Conservation (phyloP, 2,797 vertebrate genomes). For the Melanotaenia boesemani region DNA sequence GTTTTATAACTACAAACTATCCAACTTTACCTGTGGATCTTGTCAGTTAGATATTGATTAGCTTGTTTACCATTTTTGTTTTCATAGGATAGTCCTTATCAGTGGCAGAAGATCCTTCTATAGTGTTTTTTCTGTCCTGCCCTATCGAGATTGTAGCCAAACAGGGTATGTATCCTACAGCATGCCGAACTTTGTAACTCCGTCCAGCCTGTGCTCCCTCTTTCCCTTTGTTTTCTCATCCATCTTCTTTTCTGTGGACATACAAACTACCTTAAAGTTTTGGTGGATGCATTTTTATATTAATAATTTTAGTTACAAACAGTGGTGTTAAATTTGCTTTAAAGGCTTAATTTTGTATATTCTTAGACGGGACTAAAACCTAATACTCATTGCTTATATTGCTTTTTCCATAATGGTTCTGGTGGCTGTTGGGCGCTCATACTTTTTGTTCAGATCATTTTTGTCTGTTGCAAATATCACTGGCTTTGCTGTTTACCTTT, state of each 20-base stretch:
- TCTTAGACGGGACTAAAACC: slow-evolving; percentile 8
- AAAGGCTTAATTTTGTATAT: slow-evolving; percentile 13
- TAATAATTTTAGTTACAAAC: slow-evolving; percentile 19
- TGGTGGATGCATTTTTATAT: slow-evolving; percentile 70
- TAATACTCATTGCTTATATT: slow-evolving; percentile 61
- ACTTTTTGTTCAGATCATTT: slow-evolving; percentile 51
- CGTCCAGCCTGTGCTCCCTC: slow-evolving; percentile 69
- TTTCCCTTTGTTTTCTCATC: slow-evolving; percentile 59
- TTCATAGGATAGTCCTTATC: slow-evolving; percentile 99
- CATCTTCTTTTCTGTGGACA: slow-evolving; percentile 61
- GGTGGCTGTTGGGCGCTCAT: slow-evolving; percentile 53
- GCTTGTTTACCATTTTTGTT: slow-evolving; percentile 87
- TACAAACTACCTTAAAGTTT: slow-evolving; percentile 55
- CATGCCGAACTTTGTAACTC: slow-evolving; percentile 78
- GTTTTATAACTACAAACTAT: slow-evolving; percentile 59
- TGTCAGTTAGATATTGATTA: slow-evolving; percentile 77
- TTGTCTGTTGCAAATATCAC: slow-evolving; percentile 53
- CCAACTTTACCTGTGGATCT: slow-evolving; percentile 66
- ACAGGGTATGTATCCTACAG: slow-evolving; percentile 95
- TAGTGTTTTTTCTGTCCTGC: slow-evolving; percentile 99
- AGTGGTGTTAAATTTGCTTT: slow-evolving; percentile 28
- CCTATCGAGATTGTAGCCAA: slow-evolving; percentile 98
- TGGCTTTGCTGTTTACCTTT: slow-evolving; percentile 60
- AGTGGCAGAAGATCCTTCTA: slow-evolving; percentile 99
- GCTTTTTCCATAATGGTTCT: slow-evolving; percentile 46